Percentiles rank a stretch among this genome's conserved stretches.
These are phyloP conservation scores for Spermophilus dauricus DNA, from an alignment of 2,113 vertebrate species.

Conservation along the genomic window DNA sequence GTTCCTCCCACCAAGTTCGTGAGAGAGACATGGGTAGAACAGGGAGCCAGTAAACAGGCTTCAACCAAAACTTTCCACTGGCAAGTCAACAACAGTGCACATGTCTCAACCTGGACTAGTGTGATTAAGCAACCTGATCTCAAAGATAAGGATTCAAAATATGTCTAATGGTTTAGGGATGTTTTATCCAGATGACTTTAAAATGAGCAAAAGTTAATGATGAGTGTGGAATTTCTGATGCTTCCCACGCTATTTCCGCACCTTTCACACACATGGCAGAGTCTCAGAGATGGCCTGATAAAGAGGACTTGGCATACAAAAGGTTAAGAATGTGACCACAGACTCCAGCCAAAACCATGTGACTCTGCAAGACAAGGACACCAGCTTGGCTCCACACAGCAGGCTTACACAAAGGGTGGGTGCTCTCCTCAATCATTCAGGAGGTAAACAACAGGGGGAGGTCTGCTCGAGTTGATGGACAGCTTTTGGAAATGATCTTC, in stretches of 20 bases:
- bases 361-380: background rate
- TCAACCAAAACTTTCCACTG: constrained; percentile 58
- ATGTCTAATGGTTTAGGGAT: background rate
- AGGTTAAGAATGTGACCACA: background rate
- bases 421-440: constrained; percentile 48
- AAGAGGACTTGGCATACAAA: background rate
- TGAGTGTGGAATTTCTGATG: background rate
- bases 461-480: background rate
- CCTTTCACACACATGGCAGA: background rate
- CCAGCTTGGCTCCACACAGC: background rate
- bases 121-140: constrained; percentile 42
- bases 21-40: background rate
- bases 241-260: background rate
- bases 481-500: constrained; percentile 74
- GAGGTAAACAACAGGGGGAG: background rate
- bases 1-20: background rate
- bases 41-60: constrained; percentile 30
- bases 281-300: background rate
- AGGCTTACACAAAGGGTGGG: background rate
- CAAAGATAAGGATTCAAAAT: constrained; percentile 6
- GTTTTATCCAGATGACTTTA: background rate
- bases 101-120: background rate
- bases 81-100: constrained; percentile 1
- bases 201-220: background rate
- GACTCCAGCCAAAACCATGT: background rate